A percentile compares a stretch with the other conserved stretches of the same genome.
phyloP scores from a whole-genome alignment of 2,888 invertebrate species.

The Andrena camellia region DNA sequence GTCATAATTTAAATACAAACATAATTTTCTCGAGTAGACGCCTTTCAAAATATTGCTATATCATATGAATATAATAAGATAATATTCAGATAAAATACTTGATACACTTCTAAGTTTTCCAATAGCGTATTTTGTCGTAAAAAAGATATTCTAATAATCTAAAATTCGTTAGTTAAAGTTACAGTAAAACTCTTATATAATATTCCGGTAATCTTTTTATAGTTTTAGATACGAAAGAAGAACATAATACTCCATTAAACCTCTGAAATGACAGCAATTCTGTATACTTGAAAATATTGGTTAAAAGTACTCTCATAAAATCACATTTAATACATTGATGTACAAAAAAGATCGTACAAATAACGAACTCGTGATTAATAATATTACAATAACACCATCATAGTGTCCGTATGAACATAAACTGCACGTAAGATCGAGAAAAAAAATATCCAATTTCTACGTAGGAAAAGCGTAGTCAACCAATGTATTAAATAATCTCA shows the following conservation, averaged over 20 bases:
- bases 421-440: slow-evolving; percentile 4
- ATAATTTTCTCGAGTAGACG: slow-evolving; percentile 45
- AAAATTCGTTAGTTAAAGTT: slow-evolving; percentile 46
- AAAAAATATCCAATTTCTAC: slow-evolving; percentile 34
- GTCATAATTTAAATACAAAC: slow-evolving; percentile 52
- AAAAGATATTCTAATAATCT: slow-evolving; percentile 60
- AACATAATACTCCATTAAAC: slow-evolving; percentile 13
- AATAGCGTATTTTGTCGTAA: slow-evolving; percentile 53
- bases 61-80: slow-evolving; percentile 34
- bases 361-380: slow-evolving; percentile 15
- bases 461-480: slow-evolving; percentile 17
- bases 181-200: slow-evolving; percentile 42
- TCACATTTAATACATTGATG: slow-evolving; percentile 19
- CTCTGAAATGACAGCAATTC: slow-evolving; percentile 15
- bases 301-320: slow-evolving; percentile 24
- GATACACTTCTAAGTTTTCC: slow-evolving; percentile 42
- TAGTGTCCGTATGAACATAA: slow-evolving; percentile 18
- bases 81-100: slow-evolving; percentile 49
- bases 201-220: slow-evolving; percentile 32
- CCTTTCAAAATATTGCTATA: slow-evolving; percentile 46
- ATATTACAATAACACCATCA: slow-evolving; percentile 8
- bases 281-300: slow-evolving; percentile 7
- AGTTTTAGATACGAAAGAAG: slow-evolving; percentile 20
- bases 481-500: background rate
- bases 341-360: slow-evolving; percentile 25